These are phyloP conservation scores for Lasiommata megera DNA, from an alignment of 2,888 invertebrate species.

Conservation along the genomic window DNA sequence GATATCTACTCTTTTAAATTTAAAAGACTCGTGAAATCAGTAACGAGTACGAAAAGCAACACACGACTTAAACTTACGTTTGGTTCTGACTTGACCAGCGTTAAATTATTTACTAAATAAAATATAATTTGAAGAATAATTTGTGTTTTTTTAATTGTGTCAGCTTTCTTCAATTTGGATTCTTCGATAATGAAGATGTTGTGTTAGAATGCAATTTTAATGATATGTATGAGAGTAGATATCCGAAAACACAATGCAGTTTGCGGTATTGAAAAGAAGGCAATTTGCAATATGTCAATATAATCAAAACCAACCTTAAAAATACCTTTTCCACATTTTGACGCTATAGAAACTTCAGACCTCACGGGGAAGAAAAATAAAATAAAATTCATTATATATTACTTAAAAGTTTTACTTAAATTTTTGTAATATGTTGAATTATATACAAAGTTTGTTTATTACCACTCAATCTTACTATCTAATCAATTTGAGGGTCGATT, in stretches of 20 bases:
- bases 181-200: not conserved
- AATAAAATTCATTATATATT: conserved; percentile 74
- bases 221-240: conserved; percentile 4
- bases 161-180: not conserved
- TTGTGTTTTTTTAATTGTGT: not conserved
- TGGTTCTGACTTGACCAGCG: too few species aligned
- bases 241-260: not conserved
- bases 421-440: conserved; percentile 74
- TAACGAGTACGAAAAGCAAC: not conserved
- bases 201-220: not conserved
- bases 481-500: conserved; percentile 73
- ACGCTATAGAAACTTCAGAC: conserved; percentile 58
- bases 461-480: conserved; percentile 74
- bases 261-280: conserved; percentile 31
- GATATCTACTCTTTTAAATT: conserved; percentile 3
- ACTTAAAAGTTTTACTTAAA: conserved; percentile 80
- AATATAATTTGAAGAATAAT: too few species aligned
- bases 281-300: conserved; percentile 10
- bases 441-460: conserved; percentile 72
- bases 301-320: not conserved
- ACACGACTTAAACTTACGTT: not conserved
- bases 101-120: too few species aligned
- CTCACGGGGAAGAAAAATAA: conserved; percentile 53
- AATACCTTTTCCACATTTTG: conserved; percentile 20
- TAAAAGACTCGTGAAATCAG: too few species aligned